A percentile compares a stretch with the other conserved stretches of the same genome.
Evolutionary conservation across 2,113 vertebrate species (phyloP).

Genomic region (Psilopsiagon aurifrons): DNA sequence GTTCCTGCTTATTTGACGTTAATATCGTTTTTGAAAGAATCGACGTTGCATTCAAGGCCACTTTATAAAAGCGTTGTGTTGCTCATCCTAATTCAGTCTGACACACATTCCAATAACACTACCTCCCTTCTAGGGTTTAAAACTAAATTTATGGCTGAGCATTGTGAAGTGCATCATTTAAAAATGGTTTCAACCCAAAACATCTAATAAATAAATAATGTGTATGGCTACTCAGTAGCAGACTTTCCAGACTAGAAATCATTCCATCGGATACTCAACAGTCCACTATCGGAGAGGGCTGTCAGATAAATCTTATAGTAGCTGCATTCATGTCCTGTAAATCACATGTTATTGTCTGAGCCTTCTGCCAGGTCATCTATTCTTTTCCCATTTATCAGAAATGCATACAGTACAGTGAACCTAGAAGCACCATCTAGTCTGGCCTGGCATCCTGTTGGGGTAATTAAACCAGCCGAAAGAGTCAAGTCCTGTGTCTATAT

Average conservation of each 20-base stretch:
- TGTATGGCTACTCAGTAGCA: constrained; percentile 83
- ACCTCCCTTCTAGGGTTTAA: constrained; percentile 83
- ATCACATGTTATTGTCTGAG: constrained; percentile 97
- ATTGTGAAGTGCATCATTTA: constrained; percentile 88
- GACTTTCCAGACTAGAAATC: constrained; percentile 89
- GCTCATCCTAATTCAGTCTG: constrained; percentile 87
- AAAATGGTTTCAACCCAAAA: constrained; percentile 90
- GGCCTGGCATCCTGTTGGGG: constrained; percentile 60
- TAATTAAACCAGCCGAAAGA: constrained; percentile 70
- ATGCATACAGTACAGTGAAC: constrained; percentile 81
- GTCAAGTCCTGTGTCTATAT: constrained; percentile 13
- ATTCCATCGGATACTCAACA: constrained; percentile 92
- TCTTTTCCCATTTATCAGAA: constrained; percentile 96
- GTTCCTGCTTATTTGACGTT: constrained; percentile 83
- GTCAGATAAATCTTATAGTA: constrained; percentile 96
- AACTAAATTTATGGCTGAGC: constrained; percentile 83
- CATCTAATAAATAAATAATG: constrained; percentile 97
- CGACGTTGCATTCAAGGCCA: constrained; percentile 78
- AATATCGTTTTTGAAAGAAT: constrained; percentile 84
- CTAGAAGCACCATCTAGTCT: constrained; percentile 70
- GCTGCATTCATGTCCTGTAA: constrained; percentile 96
- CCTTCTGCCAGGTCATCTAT: constrained; percentile 97
- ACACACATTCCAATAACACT: constrained; percentile 90
- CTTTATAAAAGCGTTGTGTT: constrained; percentile 84
- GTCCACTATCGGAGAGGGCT: constrained; percentile 85